These are phyloP conservation scores for Lacanobia oleracea DNA, from an alignment of 2,888 invertebrate species.

Conservation along the genomic window DNA sequence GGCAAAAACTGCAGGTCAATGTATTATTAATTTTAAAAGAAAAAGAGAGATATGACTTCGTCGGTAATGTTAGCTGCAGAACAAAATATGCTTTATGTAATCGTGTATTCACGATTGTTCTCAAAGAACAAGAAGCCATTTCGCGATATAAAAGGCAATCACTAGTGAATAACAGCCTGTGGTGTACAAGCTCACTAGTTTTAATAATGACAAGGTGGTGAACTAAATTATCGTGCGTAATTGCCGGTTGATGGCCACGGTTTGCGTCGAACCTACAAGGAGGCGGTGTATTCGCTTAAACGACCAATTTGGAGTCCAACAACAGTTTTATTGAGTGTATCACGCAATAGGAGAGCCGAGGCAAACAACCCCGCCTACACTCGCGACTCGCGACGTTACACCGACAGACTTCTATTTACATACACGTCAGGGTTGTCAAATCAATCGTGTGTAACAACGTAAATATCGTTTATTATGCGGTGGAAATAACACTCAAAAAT, in stretches of 20 bases:
- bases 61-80: constrained; percentile 1
- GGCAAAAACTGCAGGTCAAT: constrained; percentile 48
- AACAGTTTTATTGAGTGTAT: constrained; percentile 85
- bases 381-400: constrained; percentile 69
- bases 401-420: constrained; percentile 76
- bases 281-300: constrained; percentile 75
- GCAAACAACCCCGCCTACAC: constrained; percentile 88
- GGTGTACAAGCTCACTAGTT: constrained; percentile 40
- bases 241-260: constrained; percentile 59
- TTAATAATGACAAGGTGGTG: constrained; percentile 58
- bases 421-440: constrained; percentile 69
- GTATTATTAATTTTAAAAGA: constrained; percentile 29
- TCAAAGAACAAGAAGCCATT: constrained; percentile 28
- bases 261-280: constrained; percentile 66
- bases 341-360: constrained; percentile 87
- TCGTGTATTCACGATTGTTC: constrained; percentile 17
- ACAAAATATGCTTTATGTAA: constrained; percentile 24
- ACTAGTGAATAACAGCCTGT: constrained; percentile 21
- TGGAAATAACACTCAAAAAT: constrained; percentile 47
- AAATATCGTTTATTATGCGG: constrained; percentile 47
- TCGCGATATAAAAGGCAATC: constrained; percentile 39
- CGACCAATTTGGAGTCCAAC: constrained; percentile 81
- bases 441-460: constrained; percentile 49
- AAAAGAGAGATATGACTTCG: constrained; percentile 2
- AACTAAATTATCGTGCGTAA: constrained; percentile 63